Base-by-base conservation (phyloP, 2,797 vertebrate species). In the Pyrocephalus nanus region DNA sequence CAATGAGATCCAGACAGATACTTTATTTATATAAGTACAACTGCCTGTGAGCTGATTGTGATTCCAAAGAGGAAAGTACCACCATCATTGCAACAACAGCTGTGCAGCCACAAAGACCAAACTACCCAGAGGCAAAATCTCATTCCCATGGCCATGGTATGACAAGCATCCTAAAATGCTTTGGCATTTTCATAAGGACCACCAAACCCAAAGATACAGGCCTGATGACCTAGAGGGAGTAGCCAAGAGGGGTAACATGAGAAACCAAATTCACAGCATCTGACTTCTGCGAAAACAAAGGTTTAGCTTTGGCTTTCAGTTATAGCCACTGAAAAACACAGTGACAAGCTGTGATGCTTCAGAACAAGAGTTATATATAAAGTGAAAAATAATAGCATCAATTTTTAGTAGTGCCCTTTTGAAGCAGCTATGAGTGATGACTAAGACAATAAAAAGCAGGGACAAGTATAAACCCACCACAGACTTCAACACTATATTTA, bases 331-430 rank as follows among this genome's bases (percentile, higher is more conserved):
- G 55, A 40, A 47, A 95, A 79, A 58, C 1, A 13, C 10, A 92
- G 57, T 29, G 32, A 92, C 45, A 92, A 64, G 77, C 34, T 79
- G 47, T 30, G 54, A 61, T 20, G 57, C 13, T 83, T 94, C 54
- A 61, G 22, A 91, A 65, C 22, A 75, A 42, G 26, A 73, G 61
- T 20, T 47, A 75, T 19, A 79, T 27, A 34, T 32, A 67, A 75
- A 91, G 50, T 47, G 45, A 83, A 93, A 96, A 95, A 58, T 92
- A 94, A 78, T 34, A 86, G 50, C 79, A 72, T 51, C 54, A 45
- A 23, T 79, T 95, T 92, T 92, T 86, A 95, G 89, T 14, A 15
- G 54, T 86, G 84, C 61, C 79, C 87, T 92, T 96, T 82, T 29
- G 50, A 91, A 91, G 92, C n/a, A 83, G 38, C 61, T 88, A 62